phyloP scores from a whole-genome alignment of 2,797 vertebrate genomes.

The Adelosebastes latens region DNA sequence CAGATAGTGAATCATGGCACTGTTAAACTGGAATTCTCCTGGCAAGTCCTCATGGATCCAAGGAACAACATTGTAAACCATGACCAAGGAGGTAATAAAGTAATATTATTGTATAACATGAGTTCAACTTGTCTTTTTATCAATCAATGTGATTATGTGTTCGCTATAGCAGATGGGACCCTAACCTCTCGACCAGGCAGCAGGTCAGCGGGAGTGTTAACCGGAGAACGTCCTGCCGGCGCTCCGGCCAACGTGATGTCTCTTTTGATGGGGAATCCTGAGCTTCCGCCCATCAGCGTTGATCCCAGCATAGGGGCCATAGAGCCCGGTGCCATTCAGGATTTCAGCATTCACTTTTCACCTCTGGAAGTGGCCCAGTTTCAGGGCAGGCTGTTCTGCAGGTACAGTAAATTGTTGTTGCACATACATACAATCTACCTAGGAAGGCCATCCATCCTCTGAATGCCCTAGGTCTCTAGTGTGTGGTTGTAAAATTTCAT shows the following conservation, averaged over 20 bases:
- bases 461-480: no score
- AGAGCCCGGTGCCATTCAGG: conserved; percentile 72
- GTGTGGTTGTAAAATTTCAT: no score
- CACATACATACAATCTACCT: no score
- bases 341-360: conserved; percentile 84
- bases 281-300: conserved; percentile 75
- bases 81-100: conserved; percentile 62
- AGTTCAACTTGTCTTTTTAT: background rate
- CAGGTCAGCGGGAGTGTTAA: background rate
- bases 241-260: conserved; percentile 58
- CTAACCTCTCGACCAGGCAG: conserved; percentile 43
- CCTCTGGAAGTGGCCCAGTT: conserved; percentile 84
- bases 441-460: no score
- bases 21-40: conserved; percentile 86
- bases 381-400: conserved; percentile 86
- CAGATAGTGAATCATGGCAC: conserved; percentile 84
- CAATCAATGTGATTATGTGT: background rate
- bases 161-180: conserved; percentile 25
- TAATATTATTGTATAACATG: background rate
- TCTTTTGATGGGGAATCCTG: conserved; percentile 16
- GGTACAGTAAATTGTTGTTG: conserved; percentile 72
- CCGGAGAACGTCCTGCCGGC: conserved; percentile 40
- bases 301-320: conserved; percentile 84
- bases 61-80: conserved; percentile 36
- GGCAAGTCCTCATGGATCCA: conserved; percentile 75